phyloP scores from a whole-genome alignment of 2,888 invertebrate genomes.

The Aporophyla lueneburgensis region DNA sequence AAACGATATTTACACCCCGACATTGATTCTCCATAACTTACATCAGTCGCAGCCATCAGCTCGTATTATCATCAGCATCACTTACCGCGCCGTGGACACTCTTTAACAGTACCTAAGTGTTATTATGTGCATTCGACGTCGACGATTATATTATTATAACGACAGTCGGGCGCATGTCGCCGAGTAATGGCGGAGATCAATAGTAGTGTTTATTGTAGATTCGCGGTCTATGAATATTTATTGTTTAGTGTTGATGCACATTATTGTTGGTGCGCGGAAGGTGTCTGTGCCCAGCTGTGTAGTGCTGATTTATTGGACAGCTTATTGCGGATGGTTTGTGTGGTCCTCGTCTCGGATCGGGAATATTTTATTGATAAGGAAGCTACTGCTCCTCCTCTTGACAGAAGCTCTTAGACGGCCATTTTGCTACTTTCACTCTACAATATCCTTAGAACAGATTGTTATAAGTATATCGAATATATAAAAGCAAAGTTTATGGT shows the following conservation, averaged over 20 bases:
- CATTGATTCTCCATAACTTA: slow-evolving; percentile 18
- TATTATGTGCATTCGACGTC: slow-evolving; percentile 11
- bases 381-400: background rate
- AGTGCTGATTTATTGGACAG: slow-evolving; percentile 24
- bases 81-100: slow-evolving; percentile 39
- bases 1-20: background rate
- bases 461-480: no score
- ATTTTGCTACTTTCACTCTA: background rate
- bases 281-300: slow-evolving; percentile 31
- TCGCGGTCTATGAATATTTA: slow-evolving; percentile 24
- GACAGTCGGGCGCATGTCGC: slow-evolving; percentile 29
- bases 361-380: background rate
- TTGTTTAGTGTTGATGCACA: slow-evolving; percentile 3
- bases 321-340: background rate
- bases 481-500: background rate
- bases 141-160: slow-evolving; percentile 40
- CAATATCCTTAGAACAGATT: background rate
- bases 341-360: background rate
- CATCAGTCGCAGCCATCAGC: slow-evolving; percentile 6
- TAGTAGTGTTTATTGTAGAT: slow-evolving; percentile 40
- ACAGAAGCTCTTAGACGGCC: background rate
- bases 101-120: slow-evolving; percentile 37
- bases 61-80: slow-evolving; percentile 36
- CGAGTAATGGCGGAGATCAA: slow-evolving; percentile 45
- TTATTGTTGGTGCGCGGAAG: background rate